Evolutionary conservation across 2,113 vertebrate genomes (phyloP), one percentile per base, ranked within the genome.

Genomic region (Probosciger aterrimus): DNA sequence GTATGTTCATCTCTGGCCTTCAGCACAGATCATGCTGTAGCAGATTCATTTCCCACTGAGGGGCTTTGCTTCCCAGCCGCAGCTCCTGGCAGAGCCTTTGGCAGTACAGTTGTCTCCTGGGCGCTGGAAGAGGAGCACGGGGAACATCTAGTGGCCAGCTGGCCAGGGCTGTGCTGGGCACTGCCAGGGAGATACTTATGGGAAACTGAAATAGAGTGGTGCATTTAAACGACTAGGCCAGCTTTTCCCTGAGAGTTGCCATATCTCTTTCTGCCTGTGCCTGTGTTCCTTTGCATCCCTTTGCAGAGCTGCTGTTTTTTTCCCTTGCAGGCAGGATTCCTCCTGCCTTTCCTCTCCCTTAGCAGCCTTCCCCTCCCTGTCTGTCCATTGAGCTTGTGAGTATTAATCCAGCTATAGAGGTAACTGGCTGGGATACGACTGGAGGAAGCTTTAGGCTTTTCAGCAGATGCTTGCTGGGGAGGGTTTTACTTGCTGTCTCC

Each of bases 101-200:
- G 73, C 69, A 83, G 55, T 4, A 1, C 2, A 5, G 60, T 31
- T 35, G 52, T 24, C 69, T 90, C 73, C 30, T 9, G 68, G 39
- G 46, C 59, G 35, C 90, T 79, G 57, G 60, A 59, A 44, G 74
- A 90, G 92, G 94, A 86, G 59, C 83, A 87, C 59, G 93, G 86
- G 97, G 94, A 97, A n/a, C 97, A 97, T 90, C 97, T 96, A 97
- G 97, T 89, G 97, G 97, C 83, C 95, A 90, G 76, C 82, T 88
- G 86, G 90, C 82, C 73, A n/a, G 44, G 28, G 47, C 64, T 70
- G 15, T 24, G 5, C 70, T 30, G 41, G 50, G 82, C 67, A 76
- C 69, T 85, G 82, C 88, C 74, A 82, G 69, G 82, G 59, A 82
- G 65, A 70, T 84, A 28, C 3, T 88, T 49, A 33, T 35, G 68